Evolutionary conservation across 2,888 invertebrate genomes (phyloP).

Genomic region (Keiferia lycopersicella): DNA sequence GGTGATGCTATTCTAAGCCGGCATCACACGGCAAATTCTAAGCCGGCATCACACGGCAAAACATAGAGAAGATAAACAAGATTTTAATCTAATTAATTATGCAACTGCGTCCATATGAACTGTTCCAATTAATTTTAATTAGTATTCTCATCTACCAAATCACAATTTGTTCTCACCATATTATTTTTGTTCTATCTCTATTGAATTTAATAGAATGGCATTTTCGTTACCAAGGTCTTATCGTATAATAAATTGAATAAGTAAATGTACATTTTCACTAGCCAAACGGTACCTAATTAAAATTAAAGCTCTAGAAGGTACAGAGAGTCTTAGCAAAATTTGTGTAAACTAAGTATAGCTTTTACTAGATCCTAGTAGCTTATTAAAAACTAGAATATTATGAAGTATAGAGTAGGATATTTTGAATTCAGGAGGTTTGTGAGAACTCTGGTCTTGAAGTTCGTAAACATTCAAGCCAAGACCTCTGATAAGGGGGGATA

Average conservation of each 20-base stretch:
- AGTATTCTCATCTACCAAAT: not conserved
- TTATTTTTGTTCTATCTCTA: not conserved
- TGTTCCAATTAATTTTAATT: constrained; percentile 2
- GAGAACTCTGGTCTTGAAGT: not conserved
- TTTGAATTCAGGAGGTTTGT: not conserved
- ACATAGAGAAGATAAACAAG: not conserved
- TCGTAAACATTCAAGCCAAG: not conserved
- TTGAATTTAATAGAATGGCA: not conserved
- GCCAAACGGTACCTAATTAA: constrained; percentile 29
- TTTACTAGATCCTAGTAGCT: not conserved
- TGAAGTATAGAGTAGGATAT: too few relatives aligned
- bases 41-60: too few relatives aligned
- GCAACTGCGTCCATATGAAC: too few relatives aligned
- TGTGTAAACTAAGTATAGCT: not conserved
- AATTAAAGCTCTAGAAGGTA: not conserved
- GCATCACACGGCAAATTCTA: too few relatives aligned
- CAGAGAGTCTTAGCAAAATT: not conserved
- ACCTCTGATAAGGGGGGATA: too few relatives aligned
- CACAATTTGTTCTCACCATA: not conserved
- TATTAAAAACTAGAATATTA: not conserved
- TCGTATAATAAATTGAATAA: constrained; percentile 1
- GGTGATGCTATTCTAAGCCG: too few relatives aligned
- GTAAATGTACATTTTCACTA: not conserved
- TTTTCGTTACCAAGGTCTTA: not conserved
- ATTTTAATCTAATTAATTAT: constrained; percentile 4